These are phyloP conservation scores for Urocynchramus pylzowi DNA, from an alignment of 2,113 vertebrate genomes.

Conservation along the genomic window DNA sequence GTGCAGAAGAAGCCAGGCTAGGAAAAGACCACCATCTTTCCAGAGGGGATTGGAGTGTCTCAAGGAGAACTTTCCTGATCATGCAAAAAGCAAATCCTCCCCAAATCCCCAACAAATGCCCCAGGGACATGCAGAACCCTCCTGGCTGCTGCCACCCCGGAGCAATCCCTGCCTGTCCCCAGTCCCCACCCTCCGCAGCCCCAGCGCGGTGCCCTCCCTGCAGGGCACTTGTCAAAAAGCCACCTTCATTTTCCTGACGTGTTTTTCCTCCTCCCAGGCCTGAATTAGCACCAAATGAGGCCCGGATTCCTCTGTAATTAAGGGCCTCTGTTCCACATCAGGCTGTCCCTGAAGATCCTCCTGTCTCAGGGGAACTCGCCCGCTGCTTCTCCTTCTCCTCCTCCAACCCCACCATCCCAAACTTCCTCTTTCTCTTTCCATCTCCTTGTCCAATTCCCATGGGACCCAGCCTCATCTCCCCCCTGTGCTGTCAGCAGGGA, in stretches of 20 bases:
- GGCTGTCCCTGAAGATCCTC: background rate
- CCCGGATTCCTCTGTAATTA: background rate
- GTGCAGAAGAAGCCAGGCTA: background rate
- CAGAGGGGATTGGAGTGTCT: background rate
- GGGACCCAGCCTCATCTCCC: background rate
- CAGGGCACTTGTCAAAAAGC: background rate
- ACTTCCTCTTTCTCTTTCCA: background rate
- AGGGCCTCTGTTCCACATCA: background rate
- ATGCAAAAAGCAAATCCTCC: background rate
- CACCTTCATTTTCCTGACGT: slow-evolving; percentile 1
- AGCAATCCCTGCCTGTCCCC: background rate
- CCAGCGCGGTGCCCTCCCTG: background rate
- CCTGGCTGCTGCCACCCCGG: fast-evolving
- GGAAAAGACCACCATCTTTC: background rate
- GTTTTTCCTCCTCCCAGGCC: background rate
- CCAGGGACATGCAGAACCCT: background rate
- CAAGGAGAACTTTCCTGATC: background rate
- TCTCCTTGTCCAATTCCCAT: background rate
- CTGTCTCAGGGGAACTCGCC: background rate
- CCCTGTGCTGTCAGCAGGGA: background rate
- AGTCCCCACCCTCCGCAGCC: background rate
- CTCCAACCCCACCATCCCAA: background rate
- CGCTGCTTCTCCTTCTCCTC: background rate
- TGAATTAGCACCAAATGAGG: background rate
- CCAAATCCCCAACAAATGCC: background rate